Evolutionary conservation across 2,888 invertebrate genomes (phyloP).

Genomic region (Nasonia oneida): DNA sequence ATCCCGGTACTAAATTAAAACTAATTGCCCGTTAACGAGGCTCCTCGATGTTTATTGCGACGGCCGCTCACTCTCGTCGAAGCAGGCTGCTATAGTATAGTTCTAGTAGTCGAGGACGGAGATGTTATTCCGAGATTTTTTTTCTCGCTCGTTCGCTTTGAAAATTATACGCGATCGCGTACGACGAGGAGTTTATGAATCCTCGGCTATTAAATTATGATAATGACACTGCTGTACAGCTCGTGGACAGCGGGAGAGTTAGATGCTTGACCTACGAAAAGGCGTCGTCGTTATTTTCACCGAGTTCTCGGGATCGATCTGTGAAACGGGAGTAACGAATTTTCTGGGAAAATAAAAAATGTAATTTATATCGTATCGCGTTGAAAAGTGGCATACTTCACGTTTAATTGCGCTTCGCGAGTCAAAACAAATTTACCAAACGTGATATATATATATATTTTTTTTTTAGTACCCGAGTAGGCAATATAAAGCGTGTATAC

Average conservation of each 20-base stretch:
- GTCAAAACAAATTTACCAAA: background rate
- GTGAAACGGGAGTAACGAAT: too few relatives aligned
- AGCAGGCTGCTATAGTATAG: background rate
- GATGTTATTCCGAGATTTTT: background rate
- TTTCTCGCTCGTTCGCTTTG: background rate
- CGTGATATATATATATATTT: too few relatives aligned
- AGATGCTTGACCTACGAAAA: background rate
- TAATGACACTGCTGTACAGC: background rate
- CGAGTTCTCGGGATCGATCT: background rate
- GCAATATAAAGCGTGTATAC: too few relatives aligned
- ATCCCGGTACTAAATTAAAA: conserved; percentile 44
- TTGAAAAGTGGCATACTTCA: background rate
- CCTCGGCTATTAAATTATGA: background rate
- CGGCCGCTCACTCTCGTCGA: background rate
- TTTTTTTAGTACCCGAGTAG: too few relatives aligned
- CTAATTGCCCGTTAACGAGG: conserved; percentile 39
- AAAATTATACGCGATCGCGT: background rate
- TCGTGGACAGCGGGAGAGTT: background rate
- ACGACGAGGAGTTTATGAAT: background rate
- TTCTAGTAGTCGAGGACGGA: background rate
- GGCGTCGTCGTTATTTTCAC: too few relatives aligned
- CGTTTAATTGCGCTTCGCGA: background rate
- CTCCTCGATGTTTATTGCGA: background rate
- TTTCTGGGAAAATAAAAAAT: too few relatives aligned
- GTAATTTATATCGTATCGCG: too few relatives aligned